These are phyloP conservation scores for crab-eating macaque (Macaca fascicularis) DNA, from an alignment of 2,113 vertebrate species.

Conservation along the genomic window DNA sequence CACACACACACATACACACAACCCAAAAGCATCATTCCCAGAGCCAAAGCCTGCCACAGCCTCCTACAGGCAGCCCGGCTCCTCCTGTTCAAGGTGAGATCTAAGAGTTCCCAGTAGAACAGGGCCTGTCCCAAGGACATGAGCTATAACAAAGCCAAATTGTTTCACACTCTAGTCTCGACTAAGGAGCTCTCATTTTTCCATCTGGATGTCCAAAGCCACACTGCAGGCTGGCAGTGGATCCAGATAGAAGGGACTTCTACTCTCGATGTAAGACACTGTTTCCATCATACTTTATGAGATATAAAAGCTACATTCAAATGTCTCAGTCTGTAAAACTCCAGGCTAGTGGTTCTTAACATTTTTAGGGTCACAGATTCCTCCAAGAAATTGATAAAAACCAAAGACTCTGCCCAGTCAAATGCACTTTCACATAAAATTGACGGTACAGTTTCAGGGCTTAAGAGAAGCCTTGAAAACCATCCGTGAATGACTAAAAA, in stretches of 20 bases:
- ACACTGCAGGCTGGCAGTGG: rapidly evolving
- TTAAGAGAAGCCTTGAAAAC: not conserved
- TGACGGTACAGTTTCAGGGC: not conserved
- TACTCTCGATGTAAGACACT: rapidly evolving
- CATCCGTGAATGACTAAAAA: not conserved
- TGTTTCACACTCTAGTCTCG: not conserved
- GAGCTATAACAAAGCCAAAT: not conserved
- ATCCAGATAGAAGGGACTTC: too few relatives aligned
- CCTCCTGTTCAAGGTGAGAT: not conserved
- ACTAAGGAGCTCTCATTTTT: not conserved
- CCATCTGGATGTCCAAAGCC: not conserved
- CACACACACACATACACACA: not conserved
- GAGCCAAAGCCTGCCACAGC: not conserved
- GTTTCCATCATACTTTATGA: not conserved
- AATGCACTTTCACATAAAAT: not conserved
- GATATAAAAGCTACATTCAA: not conserved
- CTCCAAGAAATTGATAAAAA: not conserved
- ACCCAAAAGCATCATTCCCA: not conserved
- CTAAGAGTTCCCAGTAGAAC: not conserved
- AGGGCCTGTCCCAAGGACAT: not conserved
- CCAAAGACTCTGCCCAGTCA: not conserved
- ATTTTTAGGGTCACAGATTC: not conserved
- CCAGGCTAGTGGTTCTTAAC: not conserved
- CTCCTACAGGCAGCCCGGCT: not conserved
- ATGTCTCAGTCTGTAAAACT: not conserved